These are phyloP conservation scores for Zapornia atra DNA, from an alignment of 2,113 vertebrate genomes.

Conservation along the genomic window DNA sequence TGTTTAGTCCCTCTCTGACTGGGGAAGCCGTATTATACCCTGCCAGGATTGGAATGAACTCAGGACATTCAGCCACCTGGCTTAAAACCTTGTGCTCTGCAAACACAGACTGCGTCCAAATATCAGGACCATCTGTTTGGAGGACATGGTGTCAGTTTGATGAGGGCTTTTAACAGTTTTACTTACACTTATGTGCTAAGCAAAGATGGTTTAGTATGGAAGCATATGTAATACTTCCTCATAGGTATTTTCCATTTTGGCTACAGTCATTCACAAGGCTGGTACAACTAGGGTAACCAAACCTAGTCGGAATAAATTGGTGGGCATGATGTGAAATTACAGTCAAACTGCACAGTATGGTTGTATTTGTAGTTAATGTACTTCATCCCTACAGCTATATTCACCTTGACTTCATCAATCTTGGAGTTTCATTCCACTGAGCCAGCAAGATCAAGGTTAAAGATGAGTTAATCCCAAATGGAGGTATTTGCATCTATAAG, in stretches of 20 bases:
- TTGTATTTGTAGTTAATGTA: not conserved
- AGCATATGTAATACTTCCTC: not conserved
- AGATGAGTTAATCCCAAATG: not conserved
- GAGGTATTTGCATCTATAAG: not conserved
- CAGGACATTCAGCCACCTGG: not conserved
- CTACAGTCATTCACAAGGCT: not conserved
- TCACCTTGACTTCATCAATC: not conserved
- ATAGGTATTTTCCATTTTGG: not conserved
- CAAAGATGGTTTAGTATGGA: not conserved
- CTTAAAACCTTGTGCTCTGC: not conserved
- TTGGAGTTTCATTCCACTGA: not conserved
- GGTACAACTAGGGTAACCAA: not conserved
- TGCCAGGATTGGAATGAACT: not conserved
- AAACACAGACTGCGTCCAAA: not conserved
- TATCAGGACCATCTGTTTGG: not conserved
- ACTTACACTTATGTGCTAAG: not conserved
- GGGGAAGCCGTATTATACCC: not conserved
- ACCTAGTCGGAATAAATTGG: not conserved
- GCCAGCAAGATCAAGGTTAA: not conserved
- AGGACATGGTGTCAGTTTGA: not conserved
- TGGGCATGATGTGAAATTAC: not conserved
- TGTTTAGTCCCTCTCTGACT: not conserved
- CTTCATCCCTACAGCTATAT: not conserved
- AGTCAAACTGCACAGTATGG: not conserved
- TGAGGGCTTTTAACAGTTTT: not conserved